These are phyloP conservation scores for Nyctibius bracteatus DNA, from an alignment of 2,113 vertebrate genomes.

Conservation along the genomic window DNA sequence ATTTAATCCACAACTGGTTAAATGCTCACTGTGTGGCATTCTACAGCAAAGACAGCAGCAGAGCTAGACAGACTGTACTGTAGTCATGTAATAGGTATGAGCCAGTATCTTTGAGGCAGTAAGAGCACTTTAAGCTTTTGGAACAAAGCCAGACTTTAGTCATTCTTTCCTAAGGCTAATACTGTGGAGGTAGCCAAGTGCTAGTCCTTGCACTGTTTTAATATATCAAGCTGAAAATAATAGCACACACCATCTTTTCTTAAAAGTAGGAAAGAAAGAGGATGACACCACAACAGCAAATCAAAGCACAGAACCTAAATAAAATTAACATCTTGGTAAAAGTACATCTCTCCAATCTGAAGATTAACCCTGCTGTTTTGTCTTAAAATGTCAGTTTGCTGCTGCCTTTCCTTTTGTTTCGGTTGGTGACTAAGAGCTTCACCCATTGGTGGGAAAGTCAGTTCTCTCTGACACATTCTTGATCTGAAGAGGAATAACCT, in stretches of 20 bases:
- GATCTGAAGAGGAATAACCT: background rate
- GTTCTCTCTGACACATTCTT: conserved; percentile 25
- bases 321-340: background rate
- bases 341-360: background rate
- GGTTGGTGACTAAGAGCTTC: conserved; percentile 33
- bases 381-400: background rate
- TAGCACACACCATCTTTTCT: background rate
- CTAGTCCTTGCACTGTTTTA: background rate
- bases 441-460: conserved; percentile 36
- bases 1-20: background rate
- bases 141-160: conserved; percentile 10
- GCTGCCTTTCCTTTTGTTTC: conserved; percentile 27
- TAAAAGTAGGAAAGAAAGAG: background rate
- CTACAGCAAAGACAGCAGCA: background rate
- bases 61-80: background rate
- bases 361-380: background rate
- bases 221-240: background rate
- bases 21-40: background rate
- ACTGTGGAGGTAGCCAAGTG: background rate
- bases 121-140: conserved; percentile 1
- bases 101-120: background rate
- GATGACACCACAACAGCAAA: background rate
- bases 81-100: background rate
- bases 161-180: conserved; percentile 25
- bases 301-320: background rate